Evolutionary conservation across 2,888 invertebrate genomes (phyloP).

Genomic region (Stegana nigrithorax): DNA sequence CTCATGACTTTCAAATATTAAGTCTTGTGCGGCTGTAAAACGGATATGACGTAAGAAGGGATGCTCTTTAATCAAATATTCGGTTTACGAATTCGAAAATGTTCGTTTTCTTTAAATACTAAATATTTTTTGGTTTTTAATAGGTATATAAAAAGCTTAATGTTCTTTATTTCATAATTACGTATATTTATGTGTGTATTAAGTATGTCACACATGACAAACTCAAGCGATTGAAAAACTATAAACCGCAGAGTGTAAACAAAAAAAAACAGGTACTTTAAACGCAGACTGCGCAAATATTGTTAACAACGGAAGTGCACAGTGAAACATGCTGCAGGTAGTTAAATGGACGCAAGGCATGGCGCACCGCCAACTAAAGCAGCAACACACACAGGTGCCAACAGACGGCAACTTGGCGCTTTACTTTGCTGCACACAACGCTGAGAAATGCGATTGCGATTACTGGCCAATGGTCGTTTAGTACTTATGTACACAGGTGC

Average conservation of each 20-base stretch:
- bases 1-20: not conserved
- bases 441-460: too few species aligned
- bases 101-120: not conserved
- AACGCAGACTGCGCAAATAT: not conserved
- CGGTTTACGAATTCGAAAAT: not conserved
- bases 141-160: not conserved
- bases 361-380: too few species aligned
- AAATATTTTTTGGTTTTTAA: not conserved
- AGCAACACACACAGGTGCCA: too few species aligned
- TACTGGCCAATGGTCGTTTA: too few species aligned
- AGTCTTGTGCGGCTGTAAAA: too few species aligned
- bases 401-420: too few species aligned
- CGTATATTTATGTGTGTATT: not conserved
- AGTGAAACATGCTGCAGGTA: not conserved
- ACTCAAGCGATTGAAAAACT: too few species aligned
- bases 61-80: too few species aligned
- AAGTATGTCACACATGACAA: not conserved
- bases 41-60: too few species aligned
- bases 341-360: not conserved
- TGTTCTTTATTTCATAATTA: not conserved
- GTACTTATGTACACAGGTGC: too few species aligned
- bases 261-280: not conserved
- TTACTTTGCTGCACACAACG: too few species aligned
- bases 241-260: not conserved
- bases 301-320: constrained; percentile 9